Base-by-base conservation (phyloP, 2,113 vertebrate species). In the Hemiscyllium ocellatum region DNA sequence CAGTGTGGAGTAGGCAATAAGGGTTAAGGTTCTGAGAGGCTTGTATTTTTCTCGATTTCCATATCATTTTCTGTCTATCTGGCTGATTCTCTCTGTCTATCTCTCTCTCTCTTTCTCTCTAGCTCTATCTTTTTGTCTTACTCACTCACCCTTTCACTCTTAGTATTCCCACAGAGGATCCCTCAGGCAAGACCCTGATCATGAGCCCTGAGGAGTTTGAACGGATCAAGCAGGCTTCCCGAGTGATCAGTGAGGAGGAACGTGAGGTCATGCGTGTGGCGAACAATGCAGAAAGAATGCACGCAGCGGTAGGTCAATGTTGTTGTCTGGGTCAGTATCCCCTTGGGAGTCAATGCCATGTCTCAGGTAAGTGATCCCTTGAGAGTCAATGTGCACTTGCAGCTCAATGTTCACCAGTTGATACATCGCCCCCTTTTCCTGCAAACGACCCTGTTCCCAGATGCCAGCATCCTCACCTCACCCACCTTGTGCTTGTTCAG, bases 141-240 rank as follows among this genome's bases (percentile, higher is more conserved):
- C 72, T 33, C 8, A 76, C 0, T 15, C 10, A 4, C 29, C 26
- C 66, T 47, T n/a, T 65, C 65, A 76, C 61, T 95, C 68, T 33
- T 96, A 99, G 99, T 47, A 68, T 99, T 42, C 98, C 98, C 1
- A 96, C 42, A 0, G 96, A 97, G 96, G 98, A 98, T 65, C 98
- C 98, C 0, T 97, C 97, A 0, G 97, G 97, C 72, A 96, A 96
- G 26, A 97, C 97, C 19, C 96, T 98, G 6, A 96, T 98, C 95
- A 97, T 99, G 0, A 96, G 96, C 7, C 96, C 72, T 0, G 95
- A 97, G 96, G 98, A 98, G 87, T 98, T 98, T 90, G 87, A 97
- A 66, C 97, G 98, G 95, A 98, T 99, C 70, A 97, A 96, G 29
- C 96, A 95, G 1, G 96, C 97, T 0, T 97, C 98, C 66, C 96